Base-by-base conservation (phyloP, 2,888 invertebrate species). In the Tenthredo amoena region DNA sequence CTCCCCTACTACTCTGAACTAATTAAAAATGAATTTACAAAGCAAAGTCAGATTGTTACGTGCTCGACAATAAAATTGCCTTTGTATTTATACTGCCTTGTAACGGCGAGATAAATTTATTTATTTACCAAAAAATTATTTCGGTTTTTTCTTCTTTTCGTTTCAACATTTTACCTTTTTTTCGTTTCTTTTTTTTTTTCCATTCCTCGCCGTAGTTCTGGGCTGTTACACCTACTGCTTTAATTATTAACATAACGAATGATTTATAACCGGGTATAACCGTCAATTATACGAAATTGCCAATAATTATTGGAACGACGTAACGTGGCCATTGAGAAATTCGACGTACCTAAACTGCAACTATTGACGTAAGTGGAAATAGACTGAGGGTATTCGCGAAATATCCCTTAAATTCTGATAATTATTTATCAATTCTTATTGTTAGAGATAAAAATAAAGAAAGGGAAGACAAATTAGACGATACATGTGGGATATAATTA, bases 21-120 rank as follows among this genome's bases (percentile, higher is more conserved):
- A 87, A 88, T 88, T 86, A 85, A 86, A 71, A 83, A 76, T 79
- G 86, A 86, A 85, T 82, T 85, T 65, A 72, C 72, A 72, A 85
- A 79, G 85, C 58, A 85, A 79, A 79, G 50, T 40, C 68, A 85
- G 84, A 71, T 83, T 68, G 83, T 65, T 71, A 47, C 83, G 83
- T 81, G 81, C 81, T 62, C 81, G 81, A 81, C 58, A 62, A 81
- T 81, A 81, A 81, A 81, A 81, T 81, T 81, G 58, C 81, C 62
- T 62, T 81, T 31, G 18, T 81, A 55, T 77, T 74, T 74, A 74
- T 74, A 74, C 72, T 71, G 15, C 34, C 2, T 34, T 71, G 9
- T 31, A 50, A 26, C 18, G 4, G 21, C 7, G 62, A 40, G n/a
- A 50, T 81, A 40, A 50, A 81, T 81, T 81, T 37, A 62, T 62